Base-by-base conservation (phyloP, 2,797 vertebrate genomes). In the Anas flavirostris region DNA sequence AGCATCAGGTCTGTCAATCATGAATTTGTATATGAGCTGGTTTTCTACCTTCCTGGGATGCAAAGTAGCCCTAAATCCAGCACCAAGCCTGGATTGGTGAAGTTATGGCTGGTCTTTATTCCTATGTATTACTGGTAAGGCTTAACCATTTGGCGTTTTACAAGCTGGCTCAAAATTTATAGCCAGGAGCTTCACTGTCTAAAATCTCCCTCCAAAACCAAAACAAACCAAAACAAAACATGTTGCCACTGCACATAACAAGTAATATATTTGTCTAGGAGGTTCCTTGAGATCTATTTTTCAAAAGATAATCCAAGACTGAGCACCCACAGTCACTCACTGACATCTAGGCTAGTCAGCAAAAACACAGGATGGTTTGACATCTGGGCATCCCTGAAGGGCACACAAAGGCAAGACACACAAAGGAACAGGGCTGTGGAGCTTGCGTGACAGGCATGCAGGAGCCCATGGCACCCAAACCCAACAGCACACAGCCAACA, bases 401-500 rank as follows among this genome's bases (percentile, higher is more conserved):
- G 39, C 52, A 15, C 17, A 35, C 16, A 60, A 35, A 66, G 50
- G 25, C 25, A 39, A 62, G 35, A 62, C 59, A 39, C 35, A 62
- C 35, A 7, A 4, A 39, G 23, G 22, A 6, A 3, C 41, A 46
- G 19, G 56, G 52, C 3, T 6, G 53, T 44, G 64, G 59, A 82
- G 76, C 29, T 55, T 26, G 18, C 46, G 14, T n/a, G 31, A 29
- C 17, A 29, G 53, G 39, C 33, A 60, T 16, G 18, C 35, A 67
- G 44, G 64, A 59, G 17, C 17, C 58, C 9, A 2, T 1, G 6
- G 31, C 29, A 69, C 60, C 43, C 11, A 50, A 60, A 80, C 25
- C 2, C 52, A 52, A 29, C 22, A 1, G 1, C 28, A 26, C 0
- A 2, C 12, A 67, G 53, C 11, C 31, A 75, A 46, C 41, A 29